Base-by-base conservation (phyloP, 92 coral and sea anemone genomes). In the Umimayanthus kanabou region DNA sequence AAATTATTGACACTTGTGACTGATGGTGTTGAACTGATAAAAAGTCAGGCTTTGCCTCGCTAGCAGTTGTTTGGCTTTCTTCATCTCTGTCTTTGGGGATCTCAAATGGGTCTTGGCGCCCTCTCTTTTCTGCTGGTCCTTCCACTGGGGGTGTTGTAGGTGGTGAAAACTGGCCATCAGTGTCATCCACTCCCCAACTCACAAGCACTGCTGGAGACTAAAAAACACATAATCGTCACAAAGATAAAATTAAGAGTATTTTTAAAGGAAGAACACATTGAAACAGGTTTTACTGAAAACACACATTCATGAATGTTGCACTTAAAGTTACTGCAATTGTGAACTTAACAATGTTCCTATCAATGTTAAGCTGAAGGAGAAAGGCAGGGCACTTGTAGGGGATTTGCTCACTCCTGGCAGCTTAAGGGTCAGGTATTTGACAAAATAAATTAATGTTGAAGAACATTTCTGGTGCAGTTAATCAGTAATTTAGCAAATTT, bases 91-190 rank as follows among this genome's bases (percentile, higher is more conserved):
- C 96, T 26, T 80, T 88, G 28, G 76, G 85, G 22, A 89, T 91
- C 11, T 90, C 94, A 67, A 76, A 80, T 25, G 90, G 81, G 64
- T 94, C 94, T 85, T 94, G 89, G 25, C 93, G 92, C 13, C 85
- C 92, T 80, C 90, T 86, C 89, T 91, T 93, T 87, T 97, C 98
- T 42, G 87, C 90, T 7, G 94, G 92, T 58, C 96, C 98, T 70
- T 89, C 81, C 42, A 91, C 92, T 37, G 94, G 91, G 42, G 96
- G 92, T 64, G 92, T 87, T 15, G 91, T 43, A 22, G 94, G 94
- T 18, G 92, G 92, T 18, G 94, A 92, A 6, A 83, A 75, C 39
- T 88, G 93, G 39, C 81, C 69, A 18, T 80, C 80, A 6, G 83
- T 87, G 70, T 85, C 85, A 13, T 85, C 80, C n/a, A 16, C 67